phyloP scores from a whole-genome alignment of 2,888 invertebrate species.

The Ichneumon xanthorius region DNA sequence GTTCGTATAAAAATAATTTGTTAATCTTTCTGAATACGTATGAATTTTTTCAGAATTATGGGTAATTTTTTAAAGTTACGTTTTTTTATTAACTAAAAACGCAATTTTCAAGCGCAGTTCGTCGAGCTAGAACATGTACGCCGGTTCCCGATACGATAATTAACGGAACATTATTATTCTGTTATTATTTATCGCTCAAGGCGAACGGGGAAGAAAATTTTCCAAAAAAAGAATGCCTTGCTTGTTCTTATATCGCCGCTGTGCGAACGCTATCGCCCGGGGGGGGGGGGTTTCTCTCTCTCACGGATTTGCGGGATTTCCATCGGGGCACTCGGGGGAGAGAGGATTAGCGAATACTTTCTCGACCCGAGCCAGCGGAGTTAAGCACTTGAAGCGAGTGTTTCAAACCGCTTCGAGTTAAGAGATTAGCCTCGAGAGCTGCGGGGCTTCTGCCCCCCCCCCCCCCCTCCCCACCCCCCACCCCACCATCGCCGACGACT shows the following conservation, averaged over 20 bases:
- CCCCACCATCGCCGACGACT: neutral
- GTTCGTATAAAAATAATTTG: too few relatives aligned
- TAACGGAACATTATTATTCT: too few relatives aligned
- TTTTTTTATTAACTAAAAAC: too few relatives aligned
- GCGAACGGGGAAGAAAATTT: neutral
- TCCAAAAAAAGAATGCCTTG: neutral
- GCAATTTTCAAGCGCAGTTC: neutral
- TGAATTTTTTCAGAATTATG: too few relatives aligned
- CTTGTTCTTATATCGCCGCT: neutral
- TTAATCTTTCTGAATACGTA: too few relatives aligned
- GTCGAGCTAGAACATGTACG: neutral
- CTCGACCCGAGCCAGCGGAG: conserved; percentile 29
- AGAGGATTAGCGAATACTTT: conserved; percentile 40
- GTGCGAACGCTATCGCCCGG: neutral
- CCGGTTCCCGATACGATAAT: too few relatives aligned
- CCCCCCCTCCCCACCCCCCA: neutral
- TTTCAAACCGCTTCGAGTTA: conserved; percentile 43
- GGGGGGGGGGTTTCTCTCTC: too few relatives aligned
- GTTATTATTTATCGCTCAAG: neutral
- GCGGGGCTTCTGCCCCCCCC: neutral
- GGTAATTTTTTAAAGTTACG: too few relatives aligned
- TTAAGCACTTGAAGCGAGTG: conserved; percentile 25
- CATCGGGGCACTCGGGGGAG: neutral
- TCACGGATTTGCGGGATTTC: conserved; percentile 40
- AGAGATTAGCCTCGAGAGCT: conserved; percentile 36